A percentile compares a stretch with the other conserved stretches of the same genome.
These are phyloP conservation scores for Aphaenogaster ashmeadi DNA, from an alignment of 1,140 invertebrate species.

Conservation along the genomic window DNA sequence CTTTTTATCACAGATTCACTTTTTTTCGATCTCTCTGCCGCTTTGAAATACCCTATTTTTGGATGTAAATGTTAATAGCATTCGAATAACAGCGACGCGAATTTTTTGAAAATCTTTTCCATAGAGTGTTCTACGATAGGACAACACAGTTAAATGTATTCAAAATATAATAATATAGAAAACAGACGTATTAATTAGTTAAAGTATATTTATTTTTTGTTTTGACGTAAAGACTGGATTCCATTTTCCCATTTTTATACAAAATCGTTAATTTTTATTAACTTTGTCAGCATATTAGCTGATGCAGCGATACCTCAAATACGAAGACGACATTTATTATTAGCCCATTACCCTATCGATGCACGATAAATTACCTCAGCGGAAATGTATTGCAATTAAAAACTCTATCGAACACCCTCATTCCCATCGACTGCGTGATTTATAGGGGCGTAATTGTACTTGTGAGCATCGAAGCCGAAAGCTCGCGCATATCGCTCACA, in stretches of 20 bases:
- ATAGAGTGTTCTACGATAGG: background rate
- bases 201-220: background rate
- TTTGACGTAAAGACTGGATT: background rate
- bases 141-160: background rate
- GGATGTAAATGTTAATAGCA: background rate
- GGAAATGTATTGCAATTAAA: conserved; percentile 57
- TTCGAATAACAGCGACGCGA: background rate
- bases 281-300: background rate
- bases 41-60: conserved; percentile 12
- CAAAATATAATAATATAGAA: background rate
- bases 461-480: conserved; percentile 60
- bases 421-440: conserved; percentile 49
- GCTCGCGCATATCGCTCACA: conserved; percentile 50
- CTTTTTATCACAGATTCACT: background rate
- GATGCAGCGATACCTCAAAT: background rate
- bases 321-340: background rate
- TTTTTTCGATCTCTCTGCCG: background rate
- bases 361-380: conserved; percentile 6
- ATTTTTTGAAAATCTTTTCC: background rate
- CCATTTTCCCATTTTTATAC: background rate
- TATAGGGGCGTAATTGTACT: conserved; percentile 60
- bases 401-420: conserved; percentile 54
- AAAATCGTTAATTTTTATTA: background rate
- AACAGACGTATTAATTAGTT: background rate
- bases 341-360: background rate